Evolutionary conservation across 1,140 invertebrate genomes (phyloP).

Genomic region (Zaprionus kolodkinae): DNA sequence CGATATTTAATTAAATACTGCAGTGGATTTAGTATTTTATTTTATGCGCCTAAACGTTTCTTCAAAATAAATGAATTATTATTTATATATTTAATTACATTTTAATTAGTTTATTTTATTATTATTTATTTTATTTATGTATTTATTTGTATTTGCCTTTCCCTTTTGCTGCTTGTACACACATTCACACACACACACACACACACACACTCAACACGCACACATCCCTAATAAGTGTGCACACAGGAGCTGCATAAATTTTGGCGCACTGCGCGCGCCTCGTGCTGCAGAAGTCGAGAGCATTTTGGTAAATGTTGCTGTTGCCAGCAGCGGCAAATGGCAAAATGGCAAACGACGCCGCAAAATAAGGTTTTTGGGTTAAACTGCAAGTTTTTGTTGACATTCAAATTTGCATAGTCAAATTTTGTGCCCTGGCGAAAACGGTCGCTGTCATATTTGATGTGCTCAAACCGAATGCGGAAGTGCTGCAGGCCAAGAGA

Average conservation of each 20-base stretch:
- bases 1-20: no score
- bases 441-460: slow-evolving; percentile 72
- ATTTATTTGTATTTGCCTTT: not conserved
- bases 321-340: slow-evolving; percentile 42
- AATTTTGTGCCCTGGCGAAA: slow-evolving; percentile 59
- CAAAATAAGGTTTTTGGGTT: slow-evolving; percentile 80
- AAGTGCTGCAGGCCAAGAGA: slow-evolving; percentile 46
- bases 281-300: slow-evolving; percentile 40
- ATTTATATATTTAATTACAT: no score
- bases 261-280: slow-evolving; percentile 41
- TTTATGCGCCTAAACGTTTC: no score
- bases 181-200: slow-evolving; percentile 21
- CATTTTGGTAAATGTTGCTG: slow-evolving; percentile 55
- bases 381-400: slow-evolving; percentile 81
- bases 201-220: slow-evolving; percentile 26
- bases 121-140: not conserved
- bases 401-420: slow-evolving; percentile 80
- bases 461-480: slow-evolving; percentile 71
- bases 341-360: slow-evolving; percentile 41
- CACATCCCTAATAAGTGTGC: slow-evolving; percentile 36
- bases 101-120: no score
- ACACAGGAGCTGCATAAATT: slow-evolving; percentile 47
- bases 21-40: no score
- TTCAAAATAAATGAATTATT: no score
- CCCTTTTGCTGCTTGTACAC: slow-evolving; percentile 1